These are phyloP conservation scores for Dermolepida albohirtum DNA, from an alignment of 2,888 invertebrate species.

Conservation along the genomic window DNA sequence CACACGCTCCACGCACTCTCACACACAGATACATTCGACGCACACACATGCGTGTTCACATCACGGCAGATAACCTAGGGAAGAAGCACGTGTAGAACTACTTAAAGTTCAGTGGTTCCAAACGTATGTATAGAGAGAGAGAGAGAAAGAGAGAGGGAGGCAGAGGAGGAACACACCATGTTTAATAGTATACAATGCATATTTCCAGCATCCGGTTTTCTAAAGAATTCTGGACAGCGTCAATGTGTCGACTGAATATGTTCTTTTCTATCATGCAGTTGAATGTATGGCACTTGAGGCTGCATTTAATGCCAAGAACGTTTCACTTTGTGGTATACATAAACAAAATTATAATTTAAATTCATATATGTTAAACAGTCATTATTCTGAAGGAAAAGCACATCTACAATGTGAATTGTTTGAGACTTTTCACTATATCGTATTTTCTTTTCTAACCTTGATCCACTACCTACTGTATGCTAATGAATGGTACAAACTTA, in stretches of 20 bases:
- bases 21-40: neutral
- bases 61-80: slow-evolving; percentile 21
- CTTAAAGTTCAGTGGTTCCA: slow-evolving; percentile 35
- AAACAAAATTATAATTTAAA: neutral
- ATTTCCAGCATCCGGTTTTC: slow-evolving; percentile 36
- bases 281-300: slow-evolving; percentile 11
- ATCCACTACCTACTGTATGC: too few relatives aligned
- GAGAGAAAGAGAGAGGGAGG: neutral
- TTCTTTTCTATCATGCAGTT: slow-evolving; percentile 7
- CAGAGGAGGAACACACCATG: slow-evolving; percentile 5
- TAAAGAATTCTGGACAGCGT: slow-evolving; percentile 35
- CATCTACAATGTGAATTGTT: too few relatives aligned
- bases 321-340: neutral
- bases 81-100: slow-evolving; percentile 35
- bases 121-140: too few relatives aligned
- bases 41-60: neutral
- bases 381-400: too few relatives aligned
- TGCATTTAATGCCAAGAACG: neutral
- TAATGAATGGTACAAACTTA: too few relatives aligned
- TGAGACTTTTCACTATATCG: too few relatives aligned
- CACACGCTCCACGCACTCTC: too few relatives aligned
- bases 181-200: slow-evolving; percentile 32
- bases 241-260: slow-evolving; percentile 13
- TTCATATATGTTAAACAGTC: neutral
- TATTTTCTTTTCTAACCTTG: too few relatives aligned